Conservation (phyloP, 2,113 vertebrate species). For the Oceanodroma tethys region DNA sequence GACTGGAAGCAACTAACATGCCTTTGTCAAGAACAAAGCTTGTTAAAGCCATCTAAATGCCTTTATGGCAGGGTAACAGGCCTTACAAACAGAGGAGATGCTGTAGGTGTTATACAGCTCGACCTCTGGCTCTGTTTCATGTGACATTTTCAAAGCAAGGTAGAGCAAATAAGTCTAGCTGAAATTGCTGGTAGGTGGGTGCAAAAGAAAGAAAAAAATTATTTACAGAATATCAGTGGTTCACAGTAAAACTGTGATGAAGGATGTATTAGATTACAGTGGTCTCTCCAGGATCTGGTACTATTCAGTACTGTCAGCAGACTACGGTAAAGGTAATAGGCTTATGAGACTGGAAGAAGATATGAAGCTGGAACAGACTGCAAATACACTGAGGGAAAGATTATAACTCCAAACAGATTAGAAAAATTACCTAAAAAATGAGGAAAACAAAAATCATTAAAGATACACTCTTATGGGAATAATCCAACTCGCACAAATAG, state of each 20-base stretch:
- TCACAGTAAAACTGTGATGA: not conserved
- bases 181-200: not conserved
- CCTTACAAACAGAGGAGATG: not conserved
- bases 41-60: not conserved
- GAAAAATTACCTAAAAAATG: not conserved
- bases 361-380: not conserved
- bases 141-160: not conserved
- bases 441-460: not conserved
- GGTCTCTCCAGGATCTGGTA: not conserved
- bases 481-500: not conserved
- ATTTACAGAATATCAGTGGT: not conserved
- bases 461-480: not conserved
- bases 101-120: not conserved
- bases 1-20: not conserved
- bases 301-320: not conserved
- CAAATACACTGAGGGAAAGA: not conserved
- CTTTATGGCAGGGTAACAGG: not conserved
- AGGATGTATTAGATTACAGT: not conserved
- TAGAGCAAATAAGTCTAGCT: not conserved
- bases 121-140: not conserved
- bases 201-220: not conserved
- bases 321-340: not conserved
- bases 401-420: not conserved
- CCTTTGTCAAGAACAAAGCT: not conserved
- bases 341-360: not conserved